These are phyloP conservation scores for Zosterops japonicus DNA, from an alignment of 2,113 vertebrate genomes.

Conservation along the genomic window DNA sequence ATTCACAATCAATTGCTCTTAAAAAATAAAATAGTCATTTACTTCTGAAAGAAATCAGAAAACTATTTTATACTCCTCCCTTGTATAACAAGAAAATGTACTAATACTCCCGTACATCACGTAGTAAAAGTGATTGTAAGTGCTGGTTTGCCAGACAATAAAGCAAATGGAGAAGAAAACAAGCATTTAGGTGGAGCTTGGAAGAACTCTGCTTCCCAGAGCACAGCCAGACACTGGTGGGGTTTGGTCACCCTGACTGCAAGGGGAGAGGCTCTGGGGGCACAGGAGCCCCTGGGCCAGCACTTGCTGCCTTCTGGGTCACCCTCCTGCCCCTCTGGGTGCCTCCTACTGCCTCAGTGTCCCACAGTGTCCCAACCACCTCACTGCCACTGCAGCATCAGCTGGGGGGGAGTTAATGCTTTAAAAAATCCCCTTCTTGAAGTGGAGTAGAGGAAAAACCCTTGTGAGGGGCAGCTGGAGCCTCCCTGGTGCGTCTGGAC, in stretches of 20 bases:
- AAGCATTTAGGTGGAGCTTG: not conserved
- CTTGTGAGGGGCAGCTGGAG: not conserved
- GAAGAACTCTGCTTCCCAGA: not conserved
- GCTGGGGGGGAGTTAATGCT: not conserved
- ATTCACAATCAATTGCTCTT: constrained; percentile 88
- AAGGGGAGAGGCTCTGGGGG: not conserved
- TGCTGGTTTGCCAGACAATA: constrained; percentile 52
- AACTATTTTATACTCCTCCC: constrained; percentile 88
- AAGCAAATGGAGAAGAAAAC: not conserved
- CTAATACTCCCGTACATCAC: constrained; percentile 67
- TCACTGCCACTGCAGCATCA: not conserved
- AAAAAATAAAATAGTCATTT: constrained; percentile 96
- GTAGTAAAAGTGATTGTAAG: constrained; percentile 49
- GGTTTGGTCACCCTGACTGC: not conserved
- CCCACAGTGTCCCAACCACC: not conserved
- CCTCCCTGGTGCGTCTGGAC: not conserved
- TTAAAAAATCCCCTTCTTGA: not conserved
- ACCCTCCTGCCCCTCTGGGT: not conserved
- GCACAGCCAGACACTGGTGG: not conserved
- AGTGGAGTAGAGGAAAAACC: not conserved
- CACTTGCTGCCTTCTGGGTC: not conserved
- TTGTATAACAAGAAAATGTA: constrained; percentile 99
- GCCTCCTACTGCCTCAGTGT: not conserved
- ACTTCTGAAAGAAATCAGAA: constrained; percentile 94
- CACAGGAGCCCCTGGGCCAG: not conserved